Conservation (phyloP, 2,113 vertebrate genomes). For the Rhabdomys dilectus region DNA sequence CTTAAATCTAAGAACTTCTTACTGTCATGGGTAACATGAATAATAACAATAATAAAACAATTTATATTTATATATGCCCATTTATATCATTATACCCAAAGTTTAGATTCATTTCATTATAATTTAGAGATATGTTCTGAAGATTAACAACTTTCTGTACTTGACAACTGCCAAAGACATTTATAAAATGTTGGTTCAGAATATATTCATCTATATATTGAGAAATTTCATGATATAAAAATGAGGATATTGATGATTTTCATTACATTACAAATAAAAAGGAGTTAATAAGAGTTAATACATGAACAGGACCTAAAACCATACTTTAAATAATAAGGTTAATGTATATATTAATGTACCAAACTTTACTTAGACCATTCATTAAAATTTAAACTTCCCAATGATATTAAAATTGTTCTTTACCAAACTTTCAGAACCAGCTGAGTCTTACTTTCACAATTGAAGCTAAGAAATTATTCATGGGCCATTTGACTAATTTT, state of each 20-base stretch:
- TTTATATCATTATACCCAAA: neutral
- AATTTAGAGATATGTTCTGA: neutral
- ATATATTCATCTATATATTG: neutral
- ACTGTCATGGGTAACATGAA: neutral
- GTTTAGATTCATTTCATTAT: neutral
- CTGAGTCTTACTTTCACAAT: neutral
- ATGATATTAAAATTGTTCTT: neutral
- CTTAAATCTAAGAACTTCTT: neutral
- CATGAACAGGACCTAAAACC: neutral
- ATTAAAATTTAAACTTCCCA: neutral
- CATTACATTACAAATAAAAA: neutral
- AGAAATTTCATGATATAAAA: neutral
- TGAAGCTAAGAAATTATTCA: neutral
- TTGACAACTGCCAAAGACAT: neutral
- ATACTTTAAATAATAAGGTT: neutral
- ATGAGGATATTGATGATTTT: neutral
- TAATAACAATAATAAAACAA: neutral
- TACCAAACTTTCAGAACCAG: fast-evolving
- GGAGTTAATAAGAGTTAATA: no score
- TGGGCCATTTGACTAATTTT: neutral
- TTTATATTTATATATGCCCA: neutral
- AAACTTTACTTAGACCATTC: neutral
- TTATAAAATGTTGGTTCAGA: neutral
- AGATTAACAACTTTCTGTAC: neutral
- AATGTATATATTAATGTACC: neutral